A percentile compares a stretch with the other conserved stretches of the same genome.
These are phyloP conservation scores for Tachycineta bicolor DNA, from an alignment of 2,113 vertebrate species.

Conservation along the genomic window DNA sequence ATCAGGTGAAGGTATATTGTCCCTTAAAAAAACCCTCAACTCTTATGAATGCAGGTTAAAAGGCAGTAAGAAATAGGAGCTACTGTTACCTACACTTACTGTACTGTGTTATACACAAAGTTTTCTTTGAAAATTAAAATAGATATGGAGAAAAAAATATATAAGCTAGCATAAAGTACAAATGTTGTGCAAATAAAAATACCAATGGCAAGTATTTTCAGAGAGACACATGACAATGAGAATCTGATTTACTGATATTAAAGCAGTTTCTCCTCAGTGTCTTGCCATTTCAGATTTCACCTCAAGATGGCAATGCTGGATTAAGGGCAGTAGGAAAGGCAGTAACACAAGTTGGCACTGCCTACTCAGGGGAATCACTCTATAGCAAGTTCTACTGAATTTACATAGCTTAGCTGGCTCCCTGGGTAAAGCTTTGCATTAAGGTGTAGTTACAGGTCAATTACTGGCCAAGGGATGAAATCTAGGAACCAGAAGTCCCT, in stretches of 20 bases:
- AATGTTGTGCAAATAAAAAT: neutral
- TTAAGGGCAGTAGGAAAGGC: neutral
- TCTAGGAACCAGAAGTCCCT: neutral
- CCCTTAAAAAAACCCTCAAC: neutral
- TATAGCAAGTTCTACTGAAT: neutral
- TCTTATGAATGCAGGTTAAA: neutral
- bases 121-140: neutral
- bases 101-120: neutral
- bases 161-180: neutral
- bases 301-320: slow-evolving; percentile 33
- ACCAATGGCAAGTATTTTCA: neutral
- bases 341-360: fast-evolving
- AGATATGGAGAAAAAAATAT: neutral
- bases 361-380: neutral
- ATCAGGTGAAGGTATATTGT: neutral
- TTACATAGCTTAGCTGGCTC: neutral
- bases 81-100: neutral
- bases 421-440: neutral
- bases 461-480: neutral
- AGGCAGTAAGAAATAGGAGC: neutral
- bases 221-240: neutral
- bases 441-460: neutral
- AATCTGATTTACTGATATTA: neutral
- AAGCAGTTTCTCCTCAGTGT: neutral
- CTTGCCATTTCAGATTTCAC: neutral